Evolutionary conservation across 1,140 invertebrate species (phyloP).

Genomic region (Lethocerus indicus): DNA sequence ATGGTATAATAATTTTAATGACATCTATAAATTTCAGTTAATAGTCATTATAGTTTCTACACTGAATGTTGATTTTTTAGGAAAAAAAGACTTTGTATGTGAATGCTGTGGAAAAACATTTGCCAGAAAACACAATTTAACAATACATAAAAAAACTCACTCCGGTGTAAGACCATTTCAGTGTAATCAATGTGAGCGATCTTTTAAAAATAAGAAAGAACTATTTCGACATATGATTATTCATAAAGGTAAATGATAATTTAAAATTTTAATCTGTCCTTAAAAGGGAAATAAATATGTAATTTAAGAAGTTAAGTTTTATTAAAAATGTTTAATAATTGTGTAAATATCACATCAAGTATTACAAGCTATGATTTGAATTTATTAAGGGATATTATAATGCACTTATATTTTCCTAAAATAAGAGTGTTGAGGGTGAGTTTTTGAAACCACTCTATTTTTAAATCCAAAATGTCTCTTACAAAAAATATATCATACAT

Average conservation of each 20-base stretch:
- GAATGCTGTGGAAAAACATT: slow-evolving; percentile 34
- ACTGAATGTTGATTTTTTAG: not conserved
- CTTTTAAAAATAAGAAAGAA: slow-evolving; percentile 7
- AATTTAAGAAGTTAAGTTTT: too few relatives aligned
- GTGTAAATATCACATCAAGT: too few relatives aligned
- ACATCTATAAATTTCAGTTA: not conserved
- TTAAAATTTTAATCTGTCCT: too few relatives aligned
- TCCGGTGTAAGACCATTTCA: slow-evolving; percentile 33
- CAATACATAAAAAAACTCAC: slow-evolving; percentile 32
- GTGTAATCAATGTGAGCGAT: slow-evolving; percentile 32
- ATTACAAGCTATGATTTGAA: too few relatives aligned
- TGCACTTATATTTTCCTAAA: too few relatives aligned
- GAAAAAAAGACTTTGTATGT: slow-evolving; percentile 7
- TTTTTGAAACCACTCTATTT: too few relatives aligned
- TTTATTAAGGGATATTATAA: too few relatives aligned
- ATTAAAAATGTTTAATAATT: too few relatives aligned
- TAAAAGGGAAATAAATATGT: too few relatives aligned
- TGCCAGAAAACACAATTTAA: slow-evolving; percentile 30
- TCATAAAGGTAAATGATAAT: slow-evolving; percentile 8
- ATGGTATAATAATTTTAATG: not conserved
- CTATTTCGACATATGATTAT: slow-evolving; percentile 3
- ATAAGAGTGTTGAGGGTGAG: too few relatives aligned
- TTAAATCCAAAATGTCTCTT: too few relatives aligned
- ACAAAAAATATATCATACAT: too few relatives aligned
- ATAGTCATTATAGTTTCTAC: not conserved